A percentile compares a stretch with the other conserved stretches of the same genome.
phyloP scores from a whole-genome alignment of 2,888 invertebrate genomes.

The Thelaira solivaga region DNA sequence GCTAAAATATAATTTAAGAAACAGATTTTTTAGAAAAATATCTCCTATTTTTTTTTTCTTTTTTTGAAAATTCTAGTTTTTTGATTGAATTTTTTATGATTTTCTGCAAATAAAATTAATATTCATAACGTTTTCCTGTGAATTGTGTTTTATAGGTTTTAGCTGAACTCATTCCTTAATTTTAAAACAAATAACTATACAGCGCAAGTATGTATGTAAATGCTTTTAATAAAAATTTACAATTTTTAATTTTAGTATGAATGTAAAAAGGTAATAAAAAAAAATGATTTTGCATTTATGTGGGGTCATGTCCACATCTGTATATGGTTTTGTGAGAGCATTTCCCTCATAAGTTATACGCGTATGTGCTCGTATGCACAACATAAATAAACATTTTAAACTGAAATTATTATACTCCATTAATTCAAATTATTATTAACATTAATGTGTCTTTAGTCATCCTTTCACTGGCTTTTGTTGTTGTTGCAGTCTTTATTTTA shows the following conservation, averaged over 20 bases:
- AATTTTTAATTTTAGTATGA: neutral
- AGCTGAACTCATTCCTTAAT: neutral
- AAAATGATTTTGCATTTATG: neutral
- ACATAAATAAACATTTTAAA: conserved; percentile 59
- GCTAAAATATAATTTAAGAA: no score
- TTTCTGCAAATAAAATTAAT: no score
- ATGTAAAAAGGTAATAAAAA: neutral
- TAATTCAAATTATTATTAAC: conserved; percentile 61
- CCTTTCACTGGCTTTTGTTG: neutral
- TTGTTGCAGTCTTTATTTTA: neutral
- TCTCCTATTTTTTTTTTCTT: no score
- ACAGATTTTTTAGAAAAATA: no score
- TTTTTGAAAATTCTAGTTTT: no score
- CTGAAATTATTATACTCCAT: conserved; percentile 55
- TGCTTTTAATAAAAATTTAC: neutral
- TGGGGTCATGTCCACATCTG: neutral
- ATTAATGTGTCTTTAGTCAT: conserved; percentile 44
- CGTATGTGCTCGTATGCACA: no score
- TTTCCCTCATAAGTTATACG: conserved; percentile 47
- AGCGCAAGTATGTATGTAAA: neutral
- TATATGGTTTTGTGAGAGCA: neutral
- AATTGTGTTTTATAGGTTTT: no score
- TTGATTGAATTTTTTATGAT: no score
- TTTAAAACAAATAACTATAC: neutral
- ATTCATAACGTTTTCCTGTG: no score